Base-by-base conservation (phyloP, 2,888 invertebrate species). In the Nymphalis urticae region DNA sequence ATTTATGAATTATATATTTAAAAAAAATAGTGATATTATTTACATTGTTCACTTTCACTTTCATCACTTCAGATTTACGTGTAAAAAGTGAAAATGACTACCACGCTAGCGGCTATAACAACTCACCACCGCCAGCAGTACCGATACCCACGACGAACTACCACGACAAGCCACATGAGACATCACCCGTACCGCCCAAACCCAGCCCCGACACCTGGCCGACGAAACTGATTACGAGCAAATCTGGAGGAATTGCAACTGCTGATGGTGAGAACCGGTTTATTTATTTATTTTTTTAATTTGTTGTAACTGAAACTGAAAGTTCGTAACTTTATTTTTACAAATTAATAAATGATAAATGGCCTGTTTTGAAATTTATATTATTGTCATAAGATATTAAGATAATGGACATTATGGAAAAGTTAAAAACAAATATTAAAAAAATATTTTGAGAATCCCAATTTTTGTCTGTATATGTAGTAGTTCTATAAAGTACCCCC, bases 211-310 rank as follows among this genome's bases (percentile, higher is more conserved):
- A 94, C 76, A 92, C 94, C 72, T 95, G 94, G 94, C 94, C 94
- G 68, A 88, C 94, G 72, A 94, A 94, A 83, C 90, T 94, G 77
- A 93, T 94, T 79, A 94, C 94, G 67, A 94, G 94, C 92, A 96
- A 97, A 90, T 96, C 96, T 80, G 96, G 96, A 75, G 95, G 96
- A 80, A 96, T 97, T 76, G 95, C 96, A 80, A 97, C 97, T 82
- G 95, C 97, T 80, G 97, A 97, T 86, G 97, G 97, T 97, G 92
- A 48, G 50, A 17, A 42, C 9, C 1, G 27, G 27, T 2, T 27
- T 27, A 5, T 24, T n/a, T n/a, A n/a, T n/a, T n/a, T n/a, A n/a
- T n/a, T n/a, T n/a, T n/a, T n/a, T n/a, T n/a, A n/a, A n/a, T n/a
- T n/a, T n/a, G n/a, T n/a, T n/a, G n/a, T n/a, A n/a, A n/a, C n/a